phyloP scores from a whole-genome alignment of 2,113 vertebrate species.

The Bothrops jararaca region DNA sequence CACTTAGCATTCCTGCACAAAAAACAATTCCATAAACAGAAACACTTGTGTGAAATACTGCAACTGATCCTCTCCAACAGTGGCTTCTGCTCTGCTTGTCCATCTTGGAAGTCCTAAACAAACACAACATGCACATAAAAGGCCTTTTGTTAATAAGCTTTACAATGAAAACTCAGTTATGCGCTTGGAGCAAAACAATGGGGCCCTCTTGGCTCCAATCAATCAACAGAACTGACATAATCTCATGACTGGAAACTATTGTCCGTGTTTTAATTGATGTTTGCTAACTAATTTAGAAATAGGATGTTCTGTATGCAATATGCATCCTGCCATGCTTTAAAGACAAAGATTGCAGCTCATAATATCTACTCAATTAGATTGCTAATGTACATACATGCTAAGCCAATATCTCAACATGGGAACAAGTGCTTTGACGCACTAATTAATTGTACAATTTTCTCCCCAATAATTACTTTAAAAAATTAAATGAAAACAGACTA shows the following conservation, averaged over 20 bases:
- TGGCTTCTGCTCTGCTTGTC: conserved; percentile 28
- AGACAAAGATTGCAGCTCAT: conserved; percentile 26
- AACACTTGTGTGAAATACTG: background rate
- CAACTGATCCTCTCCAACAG: conserved; percentile 22
- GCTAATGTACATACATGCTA: background rate
- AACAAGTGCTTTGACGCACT: background rate
- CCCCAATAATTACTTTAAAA: background rate
- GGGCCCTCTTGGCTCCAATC: conserved; percentile 53
- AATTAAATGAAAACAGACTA: background rate
- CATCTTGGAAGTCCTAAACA: conserved; percentile 33
- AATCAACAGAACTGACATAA: conserved; percentile 45
- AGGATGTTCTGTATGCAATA: conserved; percentile 36
- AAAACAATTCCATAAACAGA: conserved; percentile 10
- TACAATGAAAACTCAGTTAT: conserved; percentile 44
- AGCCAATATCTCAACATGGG: background rate
- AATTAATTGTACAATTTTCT: background rate
- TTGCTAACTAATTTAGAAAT: conserved; percentile 41
- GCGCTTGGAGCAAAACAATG: conserved; percentile 55
- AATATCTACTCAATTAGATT: conserved; percentile 33
- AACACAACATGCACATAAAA: conserved; percentile 49
- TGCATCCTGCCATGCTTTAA: conserved; percentile 27
- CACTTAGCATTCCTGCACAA: background rate
- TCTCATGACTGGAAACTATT: conserved; percentile 51
- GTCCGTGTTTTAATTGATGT: conserved; percentile 34
- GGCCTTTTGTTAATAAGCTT: conserved; percentile 49